Base-by-base conservation (phyloP, 1,140 invertebrate species). In the Ruditapes philippinarum region DNA sequence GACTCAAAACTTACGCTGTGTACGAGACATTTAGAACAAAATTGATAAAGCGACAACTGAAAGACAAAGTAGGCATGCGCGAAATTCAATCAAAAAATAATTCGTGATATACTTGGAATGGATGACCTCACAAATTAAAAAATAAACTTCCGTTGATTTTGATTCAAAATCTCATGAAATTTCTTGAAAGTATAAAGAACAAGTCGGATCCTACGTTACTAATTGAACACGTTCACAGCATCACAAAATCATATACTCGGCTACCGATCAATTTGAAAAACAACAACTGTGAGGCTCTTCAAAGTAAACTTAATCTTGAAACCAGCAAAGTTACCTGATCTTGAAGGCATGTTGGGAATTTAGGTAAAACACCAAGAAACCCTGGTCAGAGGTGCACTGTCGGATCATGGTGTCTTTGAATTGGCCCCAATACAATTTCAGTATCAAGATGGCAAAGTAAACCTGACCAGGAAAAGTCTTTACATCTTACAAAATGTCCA, bases 21-120 rank as follows among this genome's bases (percentile, higher is more conserved):
- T 25, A 87, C 79, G 9, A 45, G 60, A 57, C 80, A 79, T 65
- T 54, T 84, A 36, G 51, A 79, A 68, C 70, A 90, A 81, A 90
- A 84, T 65, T n/a, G n/a, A 31, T 90, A 19, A 70, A 54, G 38
- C 22, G 70, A 73, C 79, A 90, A 19, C 38, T 81, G 38, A 82
- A 40, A 28, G 17, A 57, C 22, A 86, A 81, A 81, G 36, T 90
- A 60, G 38, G 68, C 22, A 68, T 70, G 28, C 42, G 45, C 28
- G 62, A 68, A 51, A 45, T n/a, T n/a, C 2, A 89, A 38, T 28
- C 57, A 28, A 76, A 84, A 84, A 68, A 80, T 89, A 2, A 19
- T 57, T 3, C 1, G 28, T 28, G 57, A 73, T 17, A 73, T 84
- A 33, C 73, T 84, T 84, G 65, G 87, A 25, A 22, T 40, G 0